These are phyloP conservation scores for Trichogramma evanescens DNA, from an alignment of 2,888 invertebrate genomes.

Conservation along the genomic window DNA sequence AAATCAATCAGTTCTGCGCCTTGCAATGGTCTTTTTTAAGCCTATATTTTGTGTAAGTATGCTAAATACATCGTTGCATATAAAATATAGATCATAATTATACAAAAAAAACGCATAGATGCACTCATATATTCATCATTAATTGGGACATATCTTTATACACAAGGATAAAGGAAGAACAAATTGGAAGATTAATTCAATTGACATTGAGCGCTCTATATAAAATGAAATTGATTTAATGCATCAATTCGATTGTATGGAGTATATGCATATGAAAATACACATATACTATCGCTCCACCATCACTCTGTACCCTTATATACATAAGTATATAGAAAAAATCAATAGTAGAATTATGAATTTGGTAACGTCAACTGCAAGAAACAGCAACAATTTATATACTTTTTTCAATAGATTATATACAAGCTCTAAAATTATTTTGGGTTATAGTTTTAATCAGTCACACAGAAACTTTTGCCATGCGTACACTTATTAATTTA, in stretches of 20 bases:
- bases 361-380: constrained; percentile 41
- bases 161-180: constrained; percentile 6
- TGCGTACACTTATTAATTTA: constrained; percentile 10
- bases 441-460: constrained; percentile 27
- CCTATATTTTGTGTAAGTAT: constrained; percentile 13
- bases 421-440: constrained; percentile 33
- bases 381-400: constrained; percentile 43
- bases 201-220: constrained; percentile 10
- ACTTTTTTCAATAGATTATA: constrained; percentile 37
- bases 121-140: not conserved
- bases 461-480: too few relatives aligned
- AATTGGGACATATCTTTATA: constrained; percentile 9
- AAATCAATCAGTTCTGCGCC: constrained; percentile 23
- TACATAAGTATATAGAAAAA: constrained; percentile 17
- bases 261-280: not conserved
- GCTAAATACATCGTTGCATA: constrained; percentile 16
- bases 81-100: constrained; percentile 14
- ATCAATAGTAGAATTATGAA: constrained; percentile 42
- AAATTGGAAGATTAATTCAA: constrained; percentile 16
- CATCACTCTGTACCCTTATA: constrained; percentile 16
- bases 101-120: constrained; percentile 18
- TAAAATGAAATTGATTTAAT: constrained; percentile 13
- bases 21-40: constrained; percentile 18
- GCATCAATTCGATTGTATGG: too few relatives aligned
- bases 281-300: constrained; percentile 19